Conservation (phyloP, 1,140 invertebrate species). For the Adelges cooleyi region DNA sequence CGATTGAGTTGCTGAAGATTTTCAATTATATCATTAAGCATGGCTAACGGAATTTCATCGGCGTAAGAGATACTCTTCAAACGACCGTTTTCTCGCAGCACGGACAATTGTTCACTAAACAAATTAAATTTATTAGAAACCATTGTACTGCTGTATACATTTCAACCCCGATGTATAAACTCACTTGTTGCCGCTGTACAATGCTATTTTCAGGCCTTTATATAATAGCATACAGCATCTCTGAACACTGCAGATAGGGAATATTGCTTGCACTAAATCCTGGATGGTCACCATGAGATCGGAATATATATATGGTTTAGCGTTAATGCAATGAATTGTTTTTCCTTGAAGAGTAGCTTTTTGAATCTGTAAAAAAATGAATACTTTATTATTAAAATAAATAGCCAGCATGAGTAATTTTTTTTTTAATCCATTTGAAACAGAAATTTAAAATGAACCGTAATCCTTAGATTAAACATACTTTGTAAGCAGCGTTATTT, state of each 20-base stretch:
- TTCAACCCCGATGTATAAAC: background rate
- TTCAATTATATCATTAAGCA: background rate
- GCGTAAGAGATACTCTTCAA: background rate
- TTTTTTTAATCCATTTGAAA: no score
- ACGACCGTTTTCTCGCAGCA: slow-evolving; percentile 3
- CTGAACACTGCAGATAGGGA: background rate
- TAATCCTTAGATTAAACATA: background rate
- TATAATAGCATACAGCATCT: background rate
- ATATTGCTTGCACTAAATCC: slow-evolving; percentile 39
- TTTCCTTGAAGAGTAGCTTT: slow-evolving; percentile 59
- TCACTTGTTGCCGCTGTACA: slow-evolving; percentile 6
- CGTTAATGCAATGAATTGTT: slow-evolving; percentile 72
- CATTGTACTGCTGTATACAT: no score
- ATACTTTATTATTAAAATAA: background rate
- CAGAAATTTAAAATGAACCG: no score
- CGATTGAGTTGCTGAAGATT: background rate
- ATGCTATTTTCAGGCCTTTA: background rate
- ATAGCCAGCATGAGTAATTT: background rate
- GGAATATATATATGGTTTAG: slow-evolving; percentile 66
- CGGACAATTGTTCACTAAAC: background rate
- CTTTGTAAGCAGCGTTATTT: slow-evolving; percentile 8
- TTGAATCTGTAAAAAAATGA: slow-evolving; percentile 49
- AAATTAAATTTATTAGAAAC: background rate
- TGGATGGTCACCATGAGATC: slow-evolving; percentile 70
- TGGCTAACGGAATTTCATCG: background rate